Conservation (phyloP, 2,113 vertebrate genomes). For the Chionodraco myersi region DNA sequence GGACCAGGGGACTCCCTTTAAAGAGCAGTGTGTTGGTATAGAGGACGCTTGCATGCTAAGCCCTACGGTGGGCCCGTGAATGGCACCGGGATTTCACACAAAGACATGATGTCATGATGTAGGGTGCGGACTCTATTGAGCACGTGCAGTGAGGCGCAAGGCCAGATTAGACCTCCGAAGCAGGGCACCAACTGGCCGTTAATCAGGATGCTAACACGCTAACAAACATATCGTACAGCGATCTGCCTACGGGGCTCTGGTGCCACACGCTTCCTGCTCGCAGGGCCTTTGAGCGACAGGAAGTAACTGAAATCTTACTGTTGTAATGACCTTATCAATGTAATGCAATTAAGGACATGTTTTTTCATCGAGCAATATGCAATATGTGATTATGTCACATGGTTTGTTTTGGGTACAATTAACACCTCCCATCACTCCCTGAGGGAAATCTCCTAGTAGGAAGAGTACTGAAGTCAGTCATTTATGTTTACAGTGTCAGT, state of each 20-base stretch:
- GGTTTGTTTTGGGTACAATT: conserved; percentile 49
- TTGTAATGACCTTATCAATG: conserved; percentile 38
- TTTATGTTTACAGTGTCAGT: background rate
- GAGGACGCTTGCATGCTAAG: conserved; percentile 79
- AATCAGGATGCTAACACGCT: conserved; percentile 85
- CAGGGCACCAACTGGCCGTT: conserved; percentile 84
- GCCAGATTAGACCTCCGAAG: conserved; percentile 86
- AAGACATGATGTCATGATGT: conserved; percentile 94
- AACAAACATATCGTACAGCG: conserved; percentile 91
- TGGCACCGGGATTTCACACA: conserved; percentile 89
- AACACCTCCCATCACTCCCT: conserved; percentile 46
- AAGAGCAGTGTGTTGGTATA: conserved; percentile 79
- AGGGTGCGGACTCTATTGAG: conserved; percentile 89
- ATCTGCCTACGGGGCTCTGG: conserved; percentile 88
- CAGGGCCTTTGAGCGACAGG: conserved; percentile 66
- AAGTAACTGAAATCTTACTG: conserved; percentile 56
- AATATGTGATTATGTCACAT: conserved; percentile 24
- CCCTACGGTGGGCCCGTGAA: conserved; percentile 82
- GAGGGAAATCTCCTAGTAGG: conserved; percentile 34
- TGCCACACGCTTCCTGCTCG: conserved; percentile 82
- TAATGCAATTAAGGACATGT: conserved; percentile 24
- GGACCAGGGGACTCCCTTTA: conserved; percentile 77
- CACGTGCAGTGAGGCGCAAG: conserved; percentile 89
- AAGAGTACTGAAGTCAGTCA: background rate
- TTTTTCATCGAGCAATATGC: conserved; percentile 30